phyloP scores from a whole-genome alignment of 2,888 invertebrate species.

The Ectropis crepuscularia region DNA sequence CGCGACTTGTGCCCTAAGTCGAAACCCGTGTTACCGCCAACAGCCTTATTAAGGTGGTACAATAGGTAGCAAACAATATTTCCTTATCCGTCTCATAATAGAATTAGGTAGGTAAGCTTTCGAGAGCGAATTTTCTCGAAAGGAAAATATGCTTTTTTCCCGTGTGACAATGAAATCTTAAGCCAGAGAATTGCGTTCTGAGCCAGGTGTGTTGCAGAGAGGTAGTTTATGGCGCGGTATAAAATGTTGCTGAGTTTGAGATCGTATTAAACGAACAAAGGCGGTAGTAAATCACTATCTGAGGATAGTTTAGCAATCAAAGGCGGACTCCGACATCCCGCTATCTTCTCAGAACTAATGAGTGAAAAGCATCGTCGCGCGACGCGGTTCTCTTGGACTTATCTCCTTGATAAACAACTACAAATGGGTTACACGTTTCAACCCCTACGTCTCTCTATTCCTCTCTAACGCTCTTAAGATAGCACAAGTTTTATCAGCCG shows the following conservation, averaged over 20 bases:
- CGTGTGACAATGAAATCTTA: conserved; percentile 32
- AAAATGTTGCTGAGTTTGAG: conserved; percentile 36
- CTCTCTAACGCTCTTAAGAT: conserved; percentile 71
- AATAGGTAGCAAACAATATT: conserved; percentile 57
- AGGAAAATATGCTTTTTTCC: conserved; percentile 42
- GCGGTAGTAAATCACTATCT: conserved; percentile 62
- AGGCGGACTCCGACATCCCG: conserved; percentile 62
- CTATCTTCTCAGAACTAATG: conserved; percentile 76
- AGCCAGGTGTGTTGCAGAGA: conserved; percentile 32
- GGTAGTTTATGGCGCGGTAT: conserved; percentile 16
- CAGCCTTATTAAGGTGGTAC: conserved; percentile 59
- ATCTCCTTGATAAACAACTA: conserved; percentile 80
- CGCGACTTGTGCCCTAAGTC: conserved; percentile 71
- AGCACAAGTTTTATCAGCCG: conserved; percentile 69
- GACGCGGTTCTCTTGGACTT: conserved; percentile 68
- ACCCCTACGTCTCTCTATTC: conserved; percentile 69
- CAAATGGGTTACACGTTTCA: conserved; percentile 77
- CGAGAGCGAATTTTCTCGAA: conserved; percentile 47
- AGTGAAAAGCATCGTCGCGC: conserved; percentile 65
- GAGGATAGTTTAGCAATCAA: conserved; percentile 76
- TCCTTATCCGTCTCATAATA: conserved; percentile 56
- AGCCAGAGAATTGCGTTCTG: conserved; percentile 28
- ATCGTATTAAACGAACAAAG: conserved; percentile 47
- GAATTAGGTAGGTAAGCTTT: conserved; percentile 52
- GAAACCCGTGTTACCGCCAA: conserved; percentile 73